Conservation (phyloP, 2,888 invertebrate species). For the Crocallis elinguaria region DNA sequence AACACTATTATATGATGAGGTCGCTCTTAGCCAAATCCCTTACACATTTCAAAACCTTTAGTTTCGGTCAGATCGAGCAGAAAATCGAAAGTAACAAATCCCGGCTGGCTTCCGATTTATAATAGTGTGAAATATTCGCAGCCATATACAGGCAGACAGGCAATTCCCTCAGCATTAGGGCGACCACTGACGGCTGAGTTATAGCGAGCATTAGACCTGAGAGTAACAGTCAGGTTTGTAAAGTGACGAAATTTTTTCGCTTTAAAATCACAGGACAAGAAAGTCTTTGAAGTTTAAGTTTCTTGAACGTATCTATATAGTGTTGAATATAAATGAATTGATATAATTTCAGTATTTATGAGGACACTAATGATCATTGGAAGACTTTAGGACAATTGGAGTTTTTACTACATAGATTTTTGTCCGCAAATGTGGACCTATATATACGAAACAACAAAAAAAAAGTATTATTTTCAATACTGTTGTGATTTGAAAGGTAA, state of each 20-base stretch:
- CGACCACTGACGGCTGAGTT: slow-evolving; percentile 41
- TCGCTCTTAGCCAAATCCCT: not conserved
- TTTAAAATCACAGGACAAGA: not conserved
- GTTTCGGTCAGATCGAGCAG: slow-evolving; percentile 1
- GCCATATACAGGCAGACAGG: slow-evolving; percentile 34
- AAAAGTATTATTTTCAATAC: too few relatives aligned
- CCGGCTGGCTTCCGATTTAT: slow-evolving; percentile 32
- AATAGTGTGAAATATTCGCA: slow-evolving; percentile 37
- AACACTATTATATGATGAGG: not conserved
- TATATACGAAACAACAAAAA: too few relatives aligned
- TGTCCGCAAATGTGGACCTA: too few relatives aligned
- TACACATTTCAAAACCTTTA: not conserved
- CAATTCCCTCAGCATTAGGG: slow-evolving; percentile 41
- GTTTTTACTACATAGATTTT: too few relatives aligned
- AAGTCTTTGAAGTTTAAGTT: not conserved
- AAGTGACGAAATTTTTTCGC: not conserved
- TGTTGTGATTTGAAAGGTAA: too few relatives aligned
- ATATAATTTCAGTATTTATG: too few relatives aligned
- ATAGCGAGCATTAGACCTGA: slow-evolving; percentile 40
- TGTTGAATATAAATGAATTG: too few relatives aligned
- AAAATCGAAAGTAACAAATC: slow-evolving; percentile 34
- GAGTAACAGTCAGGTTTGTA: not conserved
- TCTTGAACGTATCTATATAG: not conserved
- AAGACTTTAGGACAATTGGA: too few relatives aligned
- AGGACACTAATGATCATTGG: too few relatives aligned